Evolutionary conservation across 1,140 invertebrate genomes (phyloP), one percentile per base, ranked within the genome.

Genomic region (Probaryconus sp.): DNA sequence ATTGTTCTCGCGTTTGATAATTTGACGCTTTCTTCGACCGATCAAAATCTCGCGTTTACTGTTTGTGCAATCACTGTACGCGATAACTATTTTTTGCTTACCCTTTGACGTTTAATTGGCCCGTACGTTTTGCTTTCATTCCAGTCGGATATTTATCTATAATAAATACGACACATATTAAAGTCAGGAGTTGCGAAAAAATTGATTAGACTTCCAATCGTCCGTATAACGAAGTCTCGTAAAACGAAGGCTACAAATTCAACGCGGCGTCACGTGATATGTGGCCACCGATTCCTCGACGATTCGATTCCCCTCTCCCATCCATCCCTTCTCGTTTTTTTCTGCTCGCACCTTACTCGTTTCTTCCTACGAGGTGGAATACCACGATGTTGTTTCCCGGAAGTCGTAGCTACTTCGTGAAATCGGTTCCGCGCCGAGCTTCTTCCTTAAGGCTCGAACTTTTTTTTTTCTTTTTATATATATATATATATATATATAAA

Each of bases 361-460:
- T 60, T 47, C 35, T 48, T 43, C 20, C n/a, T n/a, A n/a, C n/a
- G n/a, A n/a, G n/a, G 38, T 18, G 21, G 48, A 60, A 75, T 53
- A 35, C 21, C 33, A 67, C 42, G 50, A 43, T 42, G 35, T 51
- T 53, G 20, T 69, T 82, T 82, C 81, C 75, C 81, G 79, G 81
- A 82, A 82, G 75, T 81, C 73, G 51, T 75, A 67, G 63, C 37
- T 21, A 30, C 61, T 73, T 68, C 60, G 50, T 38, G 61, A 77
- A 78, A 78, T 77, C 73, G 77, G 63, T 79, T 76, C 70, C 68
- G 58, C 60, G 77, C 67, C 50, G 71, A 48, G 42, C 43, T 67
- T 50, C 50, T 47, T 60, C 70, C 51, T 37, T n/a, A n/a, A 45
- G 42, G 37, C 42, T 38, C 37, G 20, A 16, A 14, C 48, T 51